phyloP scores from a whole-genome alignment of 2,888 invertebrate species.

The Epinotia demarniana region DNA sequence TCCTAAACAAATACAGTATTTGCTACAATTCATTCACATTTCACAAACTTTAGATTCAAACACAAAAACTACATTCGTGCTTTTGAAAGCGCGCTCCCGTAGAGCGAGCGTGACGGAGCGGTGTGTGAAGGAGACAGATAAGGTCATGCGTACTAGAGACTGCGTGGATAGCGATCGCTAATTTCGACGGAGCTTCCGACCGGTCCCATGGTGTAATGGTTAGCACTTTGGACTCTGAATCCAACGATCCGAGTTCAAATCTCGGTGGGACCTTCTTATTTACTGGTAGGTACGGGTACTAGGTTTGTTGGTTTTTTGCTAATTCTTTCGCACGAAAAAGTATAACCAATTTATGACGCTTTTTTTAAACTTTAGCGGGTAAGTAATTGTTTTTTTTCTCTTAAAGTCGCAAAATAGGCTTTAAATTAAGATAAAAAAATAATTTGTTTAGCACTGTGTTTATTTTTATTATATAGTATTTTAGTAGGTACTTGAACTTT shows the following conservation, averaged over 20 bases:
- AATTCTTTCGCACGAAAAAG: too few species aligned
- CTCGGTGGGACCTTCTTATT: conserved; percentile 88
- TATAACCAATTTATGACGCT: too few species aligned
- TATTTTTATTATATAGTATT: too few species aligned
- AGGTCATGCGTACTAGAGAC: conserved; percentile 62
- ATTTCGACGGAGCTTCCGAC: conserved; percentile 49
- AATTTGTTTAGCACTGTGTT: too few species aligned
- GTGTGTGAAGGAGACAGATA: conserved; percentile 45
- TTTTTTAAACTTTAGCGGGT: too few species aligned
- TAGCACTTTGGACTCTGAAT: conserved; percentile 90
- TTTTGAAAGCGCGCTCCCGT: conserved; percentile 27
- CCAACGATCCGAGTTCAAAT: conserved; percentile 92
- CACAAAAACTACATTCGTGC: conserved; percentile 12
- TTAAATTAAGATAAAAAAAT: too few species aligned
- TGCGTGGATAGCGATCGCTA: conserved; percentile 43
- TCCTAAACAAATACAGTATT: too few species aligned
- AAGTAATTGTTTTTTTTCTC: too few species aligned
- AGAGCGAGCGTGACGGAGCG: conserved; percentile 17
- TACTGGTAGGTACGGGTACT: conserved; percentile 21
- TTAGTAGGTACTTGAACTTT: too few species aligned
- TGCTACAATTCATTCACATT: neutral
- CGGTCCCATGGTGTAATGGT: conserved; percentile 87
- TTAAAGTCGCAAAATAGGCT: too few species aligned
- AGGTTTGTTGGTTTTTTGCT: neutral
- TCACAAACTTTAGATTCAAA: neutral